Evolutionary conservation across 1,140 invertebrate genomes (phyloP), one percentile per base, ranked within the genome.

Genomic region (Heliconius melpomene): DNA sequence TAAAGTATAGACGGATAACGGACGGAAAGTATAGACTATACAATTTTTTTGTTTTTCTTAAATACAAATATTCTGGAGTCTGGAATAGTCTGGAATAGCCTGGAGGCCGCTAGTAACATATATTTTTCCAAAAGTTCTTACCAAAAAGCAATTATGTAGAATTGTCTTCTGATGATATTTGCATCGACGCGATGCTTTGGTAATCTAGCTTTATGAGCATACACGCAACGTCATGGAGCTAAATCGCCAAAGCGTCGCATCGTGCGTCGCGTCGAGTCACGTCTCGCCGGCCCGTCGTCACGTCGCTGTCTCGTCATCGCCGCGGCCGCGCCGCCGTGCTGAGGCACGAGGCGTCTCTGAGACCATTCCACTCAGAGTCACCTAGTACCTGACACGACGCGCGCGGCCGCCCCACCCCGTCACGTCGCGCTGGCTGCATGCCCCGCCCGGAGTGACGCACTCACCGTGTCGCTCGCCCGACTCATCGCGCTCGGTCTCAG

Each of bases 161-260:
- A 60, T 60, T 57, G 26, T 78, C 23, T 71, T 74, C 52, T 29
- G 77, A 50, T 23, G 79, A 38, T 70, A 7, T 29, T 70, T 46
- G 81, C 78, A 70, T 26, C 84, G 86, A 88, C 92, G 93, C 94
- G 94, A 94, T 97, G 96, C 98, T 98, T 98, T 98, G 98, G 98
- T 98, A 98, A 98, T 97, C 96, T 97, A 98, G 97, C 97, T 97
- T 97, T 98, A 98, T 98, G 97, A 97, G 95, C 94, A 88, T 75
- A 88, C 91, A 88, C 87, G 92, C 93, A 52, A 95, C 95, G 96
- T 98, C 98, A 98, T 97, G 97, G 97, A 98, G 98, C 98, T 98
- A 98, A 97, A 98, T 97, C 97, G 97, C 98, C 98, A 98, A 98
- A 98, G 98, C 96, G 95, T 95, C 93, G 86, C 82, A 90, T 88